Evolutionary conservation across 2,888 invertebrate genomes (phyloP).

Genomic region (Erebia aethiops): DNA sequence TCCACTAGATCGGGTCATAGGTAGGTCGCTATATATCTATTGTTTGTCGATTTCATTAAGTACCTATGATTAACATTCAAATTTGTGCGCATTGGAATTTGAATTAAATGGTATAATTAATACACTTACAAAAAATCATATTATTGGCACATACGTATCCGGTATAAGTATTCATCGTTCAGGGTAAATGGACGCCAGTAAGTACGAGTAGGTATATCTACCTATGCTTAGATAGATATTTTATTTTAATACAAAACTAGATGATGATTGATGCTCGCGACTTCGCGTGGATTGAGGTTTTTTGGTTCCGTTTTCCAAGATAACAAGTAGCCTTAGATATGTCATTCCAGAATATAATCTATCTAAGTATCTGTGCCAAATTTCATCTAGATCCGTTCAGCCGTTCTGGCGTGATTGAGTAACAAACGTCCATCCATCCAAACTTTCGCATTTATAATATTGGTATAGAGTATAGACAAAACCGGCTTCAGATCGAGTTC

Average conservation of each 20-base stretch:
- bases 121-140: constrained; percentile 68
- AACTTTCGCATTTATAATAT: no score
- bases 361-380: no score
- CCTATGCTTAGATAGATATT: constrained; percentile 56
- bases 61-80: constrained; percentile 12
- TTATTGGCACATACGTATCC: constrained; percentile 44
- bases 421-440: no score
- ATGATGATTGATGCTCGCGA: no score
- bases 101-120: constrained; percentile 60
- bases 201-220: constrained; percentile 51
- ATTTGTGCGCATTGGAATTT: constrained; percentile 50
- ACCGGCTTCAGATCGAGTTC: constrained; percentile 68
- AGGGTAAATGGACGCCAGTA: constrained; percentile 72
- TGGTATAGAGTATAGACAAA: constrained; percentile 39
- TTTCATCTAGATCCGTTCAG: no score
- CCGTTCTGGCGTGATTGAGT: no score
- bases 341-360: no score
- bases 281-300: no score
- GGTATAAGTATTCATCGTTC: constrained; percentile 75
- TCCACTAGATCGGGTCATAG: constrained; percentile 12
- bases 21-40: constrained; percentile 22
- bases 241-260: constrained; percentile 63
- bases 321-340: no score
- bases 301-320: no score
- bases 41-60: constrained; percentile 11